Percentiles rank a stretch among this genome's conserved stretches.
These are phyloP conservation scores for Cepaea nemoralis DNA, from an alignment of 1,140 invertebrate species.

Conservation along the genomic window DNA sequence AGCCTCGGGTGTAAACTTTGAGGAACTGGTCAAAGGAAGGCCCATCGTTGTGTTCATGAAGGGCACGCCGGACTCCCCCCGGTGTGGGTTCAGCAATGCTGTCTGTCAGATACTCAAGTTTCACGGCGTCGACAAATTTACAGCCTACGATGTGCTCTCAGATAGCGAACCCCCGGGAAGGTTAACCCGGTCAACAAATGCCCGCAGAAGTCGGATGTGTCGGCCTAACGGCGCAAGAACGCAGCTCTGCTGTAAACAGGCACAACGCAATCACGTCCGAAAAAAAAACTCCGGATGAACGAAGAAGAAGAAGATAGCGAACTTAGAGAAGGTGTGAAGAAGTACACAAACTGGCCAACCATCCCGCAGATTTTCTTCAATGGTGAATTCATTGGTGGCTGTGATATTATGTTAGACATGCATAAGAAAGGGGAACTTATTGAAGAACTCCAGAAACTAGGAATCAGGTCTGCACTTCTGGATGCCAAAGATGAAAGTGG, in stretches of 20 bases:
- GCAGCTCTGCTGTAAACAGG: too few relatives aligned
- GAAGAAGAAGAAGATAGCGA: too few relatives aligned
- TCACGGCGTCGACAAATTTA: constrained; percentile 88
- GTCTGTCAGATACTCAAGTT: constrained; percentile 94
- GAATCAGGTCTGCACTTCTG: constrained; percentile 85
- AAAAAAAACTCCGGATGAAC: too few relatives aligned
- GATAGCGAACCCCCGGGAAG: constrained; percentile 88
- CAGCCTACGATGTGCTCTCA: constrained; percentile 89
- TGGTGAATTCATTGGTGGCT: constrained; percentile 97
- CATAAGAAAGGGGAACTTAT: constrained; percentile 97
- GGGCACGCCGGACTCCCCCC: constrained; percentile 90
- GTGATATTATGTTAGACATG: constrained; percentile 96
- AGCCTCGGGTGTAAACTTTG: constrained; percentile 70
- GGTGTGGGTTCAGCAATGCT: constrained; percentile 97
- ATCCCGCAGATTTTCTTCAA: constrained; percentile 95
- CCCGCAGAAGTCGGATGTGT: too few relatives aligned
- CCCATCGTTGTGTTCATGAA: constrained; percentile 91
- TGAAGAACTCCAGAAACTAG: constrained; percentile 90
- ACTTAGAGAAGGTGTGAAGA: constrained; percentile 98
- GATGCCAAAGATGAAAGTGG: constrained; percentile 42
- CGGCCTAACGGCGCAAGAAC: too few relatives aligned
- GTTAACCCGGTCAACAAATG: too few relatives aligned
- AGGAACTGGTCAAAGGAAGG: constrained; percentile 78
- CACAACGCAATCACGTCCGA: too few relatives aligned
- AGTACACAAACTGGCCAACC: constrained; percentile 97